Evolutionary conservation across 2,113 vertebrate genomes (phyloP), one percentile per base, ranked within the genome.

Genomic region (Capreolus pygargus): DNA sequence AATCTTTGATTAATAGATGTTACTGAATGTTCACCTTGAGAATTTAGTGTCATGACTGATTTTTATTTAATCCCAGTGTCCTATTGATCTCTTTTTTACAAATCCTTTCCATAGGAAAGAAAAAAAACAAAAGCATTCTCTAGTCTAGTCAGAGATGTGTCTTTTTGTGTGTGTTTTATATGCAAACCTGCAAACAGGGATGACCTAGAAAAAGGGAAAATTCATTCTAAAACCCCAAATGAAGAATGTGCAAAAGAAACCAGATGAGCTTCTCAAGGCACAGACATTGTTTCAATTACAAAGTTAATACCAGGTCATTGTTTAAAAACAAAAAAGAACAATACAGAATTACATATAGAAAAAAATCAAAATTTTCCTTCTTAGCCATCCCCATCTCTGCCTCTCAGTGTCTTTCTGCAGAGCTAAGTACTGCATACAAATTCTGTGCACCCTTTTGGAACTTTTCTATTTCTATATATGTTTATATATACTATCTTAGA

Each of bases 241-340:
- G 25, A 85, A 86, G 12, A 93, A 76, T 39, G 61, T 64, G 15
- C 27, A 76, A 64, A 52, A 25, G 47, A 33, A 86, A 25, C 36
- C 64, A 10, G 30, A 58, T 87, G 58, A 94, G 28, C 64, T 95
- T 88, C 58, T 89, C 36, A 54, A 88, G 70, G 28, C 27, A 45
- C 27, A 87, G 28, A 55, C 25, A 23, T 61, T 60, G 61, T 93
- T 85, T 76, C 54, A 90, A 9, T 79, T 33, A 36, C 74, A 94
- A 95, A 94, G 79, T 70, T 89, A 92, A 60, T 25, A 55, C 5
- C 30, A 90, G n/a, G 28, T 87, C 39, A 82, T 61, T 82, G 58
- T 95, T 98, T 60, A 27, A 96, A 94, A 89, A 36, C 10, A n/a
- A 30, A 81, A 92, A 95, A 85, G 9, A 90, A 43, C 30, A 86